Base-by-base conservation (phyloP, 2,888 invertebrate species). In the Agrotis segetum region DNA sequence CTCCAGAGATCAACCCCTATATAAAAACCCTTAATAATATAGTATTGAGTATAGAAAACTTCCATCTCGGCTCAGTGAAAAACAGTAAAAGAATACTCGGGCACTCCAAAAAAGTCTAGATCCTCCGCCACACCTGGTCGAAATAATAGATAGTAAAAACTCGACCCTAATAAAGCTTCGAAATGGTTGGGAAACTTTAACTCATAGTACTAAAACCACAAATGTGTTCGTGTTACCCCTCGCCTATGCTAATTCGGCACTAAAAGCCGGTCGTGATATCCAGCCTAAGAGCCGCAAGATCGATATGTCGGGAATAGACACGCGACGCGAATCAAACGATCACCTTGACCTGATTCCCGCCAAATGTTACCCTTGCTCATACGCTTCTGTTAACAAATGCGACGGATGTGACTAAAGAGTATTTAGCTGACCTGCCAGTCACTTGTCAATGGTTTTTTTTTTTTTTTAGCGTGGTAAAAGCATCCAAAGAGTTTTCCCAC, bases 331-430 rank as follows among this genome's bases (percentile, higher is more conserved):
- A 86, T 85, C 85, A 81, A 87, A 85, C 75, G 66, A 49, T 61
- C 80, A 85, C 91, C 91, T 91, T 91, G 91, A 91, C 90, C 90
- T 62, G 78, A 75, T 82, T 83, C 70, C 58, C 71, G 60, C 49
- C 76, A 74, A 84, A 83, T 83, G 72, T 76, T 79, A 83, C 84
- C 82, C 81, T 76, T 76, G 68, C 74, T 65, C 72, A 55, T 73
- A 67, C 67, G 58, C 55, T 67, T 77, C 74, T 77, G 76, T 77
- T 85, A 67, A 82, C 81, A 85, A 82, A 76, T 71, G 62, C 44
- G 73, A 58, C 49, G 63, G 67, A 68, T 75, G 63, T 67, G 60
- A 59, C 71, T 53, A 58, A 68, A 50, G 44, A 67, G 50, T 56
- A 46, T 63, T 61, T 62, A 53, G 52, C 19, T 64, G 67, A 77